Percentiles rank a stretch among this genome's conserved stretches.
Evolutionary conservation across 2,888 invertebrate genomes (phyloP).

Genomic region (Nomada fabriciana): DNA sequence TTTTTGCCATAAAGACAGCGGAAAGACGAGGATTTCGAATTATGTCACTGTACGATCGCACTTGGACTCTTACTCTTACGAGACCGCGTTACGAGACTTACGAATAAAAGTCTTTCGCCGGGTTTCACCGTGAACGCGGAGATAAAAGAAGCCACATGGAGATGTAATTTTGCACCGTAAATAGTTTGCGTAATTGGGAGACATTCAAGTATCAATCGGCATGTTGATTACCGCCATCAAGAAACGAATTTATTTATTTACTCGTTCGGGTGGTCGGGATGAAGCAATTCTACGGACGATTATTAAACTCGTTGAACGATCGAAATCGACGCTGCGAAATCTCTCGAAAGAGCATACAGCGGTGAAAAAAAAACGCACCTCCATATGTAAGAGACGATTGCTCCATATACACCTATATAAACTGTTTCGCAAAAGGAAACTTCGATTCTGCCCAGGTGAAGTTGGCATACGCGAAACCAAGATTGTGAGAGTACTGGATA

Average conservation of each 20-base stretch:
- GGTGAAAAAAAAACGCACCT: neutral
- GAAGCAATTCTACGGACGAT: constrained; percentile 10
- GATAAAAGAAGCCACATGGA: neutral
- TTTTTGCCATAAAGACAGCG: constrained; percentile 24
- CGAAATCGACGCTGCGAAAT: constrained; percentile 2
- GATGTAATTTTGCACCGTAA: neutral
- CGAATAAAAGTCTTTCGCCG: neutral
- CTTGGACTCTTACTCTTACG: constrained; percentile 53
- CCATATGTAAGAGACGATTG: constrained; percentile 5
- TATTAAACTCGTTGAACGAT: too few relatives aligned
- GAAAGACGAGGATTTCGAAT: constrained; percentile 35
- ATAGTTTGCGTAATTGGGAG: neutral
- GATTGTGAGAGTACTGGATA: neutral
- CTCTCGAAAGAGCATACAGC: neutral
- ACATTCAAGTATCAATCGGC: neutral
- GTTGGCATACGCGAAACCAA: neutral
- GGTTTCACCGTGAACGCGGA: neutral
- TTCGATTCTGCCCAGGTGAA: neutral
- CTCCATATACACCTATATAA: constrained; percentile 22
- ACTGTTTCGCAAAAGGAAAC: constrained; percentile 9
- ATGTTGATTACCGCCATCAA: constrained; percentile 2
- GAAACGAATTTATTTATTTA: constrained; percentile 24
- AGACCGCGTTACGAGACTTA: too few relatives aligned
- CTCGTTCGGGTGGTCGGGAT: neutral
- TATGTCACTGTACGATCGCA: constrained; percentile 49